Base-by-base conservation (phyloP, 2,797 vertebrate species). In the Cynopterus sphinx region DNA sequence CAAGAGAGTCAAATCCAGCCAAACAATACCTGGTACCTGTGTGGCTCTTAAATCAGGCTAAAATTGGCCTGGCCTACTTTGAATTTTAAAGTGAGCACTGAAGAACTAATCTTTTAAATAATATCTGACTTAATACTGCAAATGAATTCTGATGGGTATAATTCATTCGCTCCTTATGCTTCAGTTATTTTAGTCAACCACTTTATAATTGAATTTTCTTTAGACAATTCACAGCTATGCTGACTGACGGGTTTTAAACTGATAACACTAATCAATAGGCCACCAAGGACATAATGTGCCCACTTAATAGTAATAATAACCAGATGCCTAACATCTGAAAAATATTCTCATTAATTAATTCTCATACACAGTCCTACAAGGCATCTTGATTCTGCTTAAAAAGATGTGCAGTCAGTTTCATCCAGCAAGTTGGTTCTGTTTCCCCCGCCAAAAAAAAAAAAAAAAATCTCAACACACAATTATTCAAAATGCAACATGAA, bases 161-260 rank as follows among this genome's bases (percentile, higher is more conserved):
- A 95, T 85, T 95, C 78, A 95, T 94, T 92, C 63, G 26, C 43
- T 81, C 74, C 88, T 85, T 55, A 84, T 49, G 26, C 63, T 81
- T 87, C 92, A 96, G 75, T 59, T 96, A 95, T 96, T 95, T 96
- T 75, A 97, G 85, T 87, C 53, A 95, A 75, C 49, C 12, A 81
- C n/a, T 68, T 86, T 92, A 55, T 94, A 95, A 96, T 24, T 91
- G 81, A 92, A 92, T 97, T 97, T 97, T 96, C 97, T 95, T 93
- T 86, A 97, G 85, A 70, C 68, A 95, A 88, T 94, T 97, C 93
- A 86, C 73, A 96, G 39, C 63, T 39, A 89, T 87, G 36, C 31
- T 87, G 92, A 96, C 73, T 90, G 93, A 81, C 65, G 95, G 85
- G 85, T 67, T 96, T 90, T 93, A 90, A 83, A 74, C 53, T 88